Evolutionary conservation across 2,797 vertebrate genomes (phyloP), one percentile per base, ranked within the genome.

Genomic region (Adrianichthys oophorus): DNA sequence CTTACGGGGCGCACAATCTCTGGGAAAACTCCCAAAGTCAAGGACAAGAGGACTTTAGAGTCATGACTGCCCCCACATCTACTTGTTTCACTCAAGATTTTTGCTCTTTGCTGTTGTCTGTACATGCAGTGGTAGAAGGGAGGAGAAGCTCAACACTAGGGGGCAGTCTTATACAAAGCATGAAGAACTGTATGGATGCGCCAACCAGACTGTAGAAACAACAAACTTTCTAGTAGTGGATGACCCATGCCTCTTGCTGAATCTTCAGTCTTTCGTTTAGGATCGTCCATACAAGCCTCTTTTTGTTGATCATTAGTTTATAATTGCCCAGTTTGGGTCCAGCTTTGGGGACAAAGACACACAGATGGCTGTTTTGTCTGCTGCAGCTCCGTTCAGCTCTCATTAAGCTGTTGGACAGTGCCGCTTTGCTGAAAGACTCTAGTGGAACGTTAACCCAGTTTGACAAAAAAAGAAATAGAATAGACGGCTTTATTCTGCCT

Each of bases 51-150:
- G 68, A 82, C 65, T 76, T 70, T 44, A 69, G 72, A 79, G 75
- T 82, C 74, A 82, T 83, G 82, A 83, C 82, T 82, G 71, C 81
- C 66, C 77, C 78, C 69, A 80, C 84, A 89, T 87, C 82, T 90
- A 83, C 78, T 83, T 65, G 56, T 76, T 80, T 85, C 82, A 75
- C 76, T 86, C 85, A 79, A 65, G 61, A 78, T 63, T 68, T 72
- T 67, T 70, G 62, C 62, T 2, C 6, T 0, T 55, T 15, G 1
- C 61, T 64, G 62, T 72, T 82, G 79, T 65, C 72, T 84, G 77
- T 78, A 56, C 50, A 68, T 53, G 56, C 41, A 63, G 19, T 2
- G 2, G 8, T 1, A 18, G 45, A 17, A 19, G 18, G 5, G 16
- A 5, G 44, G 12, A 5, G 44, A 21, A 13, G 44, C 44, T 8